Evolutionary conservation across 2,113 vertebrate genomes (phyloP).

Genomic region (Nothoprocta perdicaria): DNA sequence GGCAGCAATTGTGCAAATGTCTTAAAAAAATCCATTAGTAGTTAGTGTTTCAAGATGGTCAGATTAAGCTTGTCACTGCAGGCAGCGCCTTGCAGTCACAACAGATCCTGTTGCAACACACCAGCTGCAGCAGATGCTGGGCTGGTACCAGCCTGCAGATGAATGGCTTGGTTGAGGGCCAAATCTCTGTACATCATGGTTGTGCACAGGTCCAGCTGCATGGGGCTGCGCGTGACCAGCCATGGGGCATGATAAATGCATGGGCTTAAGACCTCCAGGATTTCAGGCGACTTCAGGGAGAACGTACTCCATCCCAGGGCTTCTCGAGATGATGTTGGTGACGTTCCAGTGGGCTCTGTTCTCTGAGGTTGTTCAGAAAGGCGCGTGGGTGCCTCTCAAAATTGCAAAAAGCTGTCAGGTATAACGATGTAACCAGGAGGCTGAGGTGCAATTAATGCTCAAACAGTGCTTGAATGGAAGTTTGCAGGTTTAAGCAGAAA

Average conservation of each 20-base stretch:
- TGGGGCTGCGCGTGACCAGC: accelerated
- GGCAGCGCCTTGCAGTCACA: not conserved
- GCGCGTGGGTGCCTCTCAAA: conserved; percentile 25
- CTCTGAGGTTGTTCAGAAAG: conserved; percentile 21
- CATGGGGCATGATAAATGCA: not conserved
- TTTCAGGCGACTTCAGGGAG: not conserved
- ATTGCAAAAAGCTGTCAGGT: conserved; percentile 51
- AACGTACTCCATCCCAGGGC: conserved; percentile 19
- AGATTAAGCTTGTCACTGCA: not conserved
- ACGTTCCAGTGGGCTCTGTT: not conserved
- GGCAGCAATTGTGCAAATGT: not conserved
- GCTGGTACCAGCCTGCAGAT: not conserved
- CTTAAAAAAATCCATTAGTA: not conserved
- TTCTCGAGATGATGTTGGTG: conserved; percentile 33
- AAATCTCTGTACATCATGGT: not conserved
- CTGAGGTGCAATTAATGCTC: not conserved
- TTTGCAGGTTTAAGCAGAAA: not conserved
- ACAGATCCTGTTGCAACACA: not conserved
- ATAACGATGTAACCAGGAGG: conserved; percentile 29
- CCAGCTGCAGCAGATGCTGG: not conserved
- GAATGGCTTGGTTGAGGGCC: not conserved
- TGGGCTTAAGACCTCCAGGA: not conserved
- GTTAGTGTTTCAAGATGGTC: not conserved
- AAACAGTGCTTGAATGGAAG: conserved; percentile 12
- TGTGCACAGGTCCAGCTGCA: not conserved